Conservation (phyloP, 2,888 invertebrate genomes). For the Chloroclysta siterata region DNA sequence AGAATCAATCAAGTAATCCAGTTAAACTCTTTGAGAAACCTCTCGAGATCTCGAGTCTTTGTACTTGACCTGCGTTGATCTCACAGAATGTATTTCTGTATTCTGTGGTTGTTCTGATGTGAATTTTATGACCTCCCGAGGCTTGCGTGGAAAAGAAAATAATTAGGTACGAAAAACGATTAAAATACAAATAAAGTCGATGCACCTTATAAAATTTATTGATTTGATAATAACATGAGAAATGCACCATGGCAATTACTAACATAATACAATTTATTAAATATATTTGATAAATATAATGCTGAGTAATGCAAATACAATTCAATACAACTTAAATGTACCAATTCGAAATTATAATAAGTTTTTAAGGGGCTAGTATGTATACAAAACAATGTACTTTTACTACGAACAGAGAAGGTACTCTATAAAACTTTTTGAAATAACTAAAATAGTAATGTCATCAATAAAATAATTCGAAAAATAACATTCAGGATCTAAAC, state of each 20-base stretch:
- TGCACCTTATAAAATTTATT: neutral
- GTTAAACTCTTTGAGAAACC: too few species aligned
- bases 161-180: neutral
- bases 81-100: too few species aligned
- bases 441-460: neutral
- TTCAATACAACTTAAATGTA: neutral
- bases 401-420: neutral
- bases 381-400: neutral
- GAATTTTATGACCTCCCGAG: too few species aligned
- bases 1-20: too few species aligned
- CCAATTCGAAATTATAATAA: neutral
- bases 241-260: neutral
- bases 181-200: neutral
- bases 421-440: neutral
- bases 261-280: neutral
- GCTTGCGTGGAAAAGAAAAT: neutral
- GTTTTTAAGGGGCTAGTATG: neutral
- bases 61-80: too few species aligned
- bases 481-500: slow-evolving; percentile 23
- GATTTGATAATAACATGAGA: neutral
- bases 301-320: neutral
- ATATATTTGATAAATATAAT: neutral
- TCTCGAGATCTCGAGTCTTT: too few species aligned
- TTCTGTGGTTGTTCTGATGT: too few species aligned
- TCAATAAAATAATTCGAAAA: slow-evolving; percentile 28